phyloP scores from a whole-genome alignment of 2,888 invertebrate genomes.

The Mechanitis messenoides region DNA sequence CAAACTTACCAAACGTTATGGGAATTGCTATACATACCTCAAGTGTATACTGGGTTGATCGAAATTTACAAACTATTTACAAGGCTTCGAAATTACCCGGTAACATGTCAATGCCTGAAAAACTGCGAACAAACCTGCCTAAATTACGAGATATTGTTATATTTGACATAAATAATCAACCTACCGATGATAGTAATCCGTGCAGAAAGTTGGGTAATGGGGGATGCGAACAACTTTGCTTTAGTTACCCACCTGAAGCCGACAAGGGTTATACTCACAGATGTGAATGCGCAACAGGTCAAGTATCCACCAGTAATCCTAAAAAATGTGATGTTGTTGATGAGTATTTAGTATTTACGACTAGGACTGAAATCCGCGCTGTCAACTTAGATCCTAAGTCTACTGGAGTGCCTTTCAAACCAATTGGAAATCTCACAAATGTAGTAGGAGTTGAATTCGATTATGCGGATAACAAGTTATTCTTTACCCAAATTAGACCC shows the following conservation, averaged over 20 bases:
- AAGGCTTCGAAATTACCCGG: slow-evolving; percentile 86
- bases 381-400: slow-evolving; percentile 91
- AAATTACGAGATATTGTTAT: slow-evolving; percentile 93
- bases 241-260: slow-evolving; percentile 87
- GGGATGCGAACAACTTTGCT: slow-evolving; percentile 96
- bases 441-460: slow-evolving; percentile 98
- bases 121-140: slow-evolving; percentile 87
- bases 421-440: slow-evolving; percentile 90
- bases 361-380: slow-evolving; percentile 93
- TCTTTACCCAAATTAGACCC: slow-evolving; percentile 95
- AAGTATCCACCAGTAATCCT: slow-evolving; percentile 78
- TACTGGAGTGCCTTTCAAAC: slow-evolving; percentile 89
- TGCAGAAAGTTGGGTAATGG: slow-evolving; percentile 86
- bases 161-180: slow-evolving; percentile 92
- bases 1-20: slow-evolving; percentile 94
- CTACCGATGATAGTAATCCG: slow-evolving; percentile 87
- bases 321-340: slow-evolving; percentile 88
- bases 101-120: slow-evolving; percentile 81
- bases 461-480: slow-evolving; percentile 88
- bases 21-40: slow-evolving; percentile 91
- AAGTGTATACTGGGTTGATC: slow-evolving; percentile 95
- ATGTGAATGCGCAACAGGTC: slow-evolving; percentile 96
- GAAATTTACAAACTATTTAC: slow-evolving; percentile 90
- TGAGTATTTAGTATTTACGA: slow-evolving; percentile 95
- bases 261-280: slow-evolving; percentile 75